phyloP scores from a whole-genome alignment of 2,797 vertebrate species.

The Psittacula echo region DNA sequence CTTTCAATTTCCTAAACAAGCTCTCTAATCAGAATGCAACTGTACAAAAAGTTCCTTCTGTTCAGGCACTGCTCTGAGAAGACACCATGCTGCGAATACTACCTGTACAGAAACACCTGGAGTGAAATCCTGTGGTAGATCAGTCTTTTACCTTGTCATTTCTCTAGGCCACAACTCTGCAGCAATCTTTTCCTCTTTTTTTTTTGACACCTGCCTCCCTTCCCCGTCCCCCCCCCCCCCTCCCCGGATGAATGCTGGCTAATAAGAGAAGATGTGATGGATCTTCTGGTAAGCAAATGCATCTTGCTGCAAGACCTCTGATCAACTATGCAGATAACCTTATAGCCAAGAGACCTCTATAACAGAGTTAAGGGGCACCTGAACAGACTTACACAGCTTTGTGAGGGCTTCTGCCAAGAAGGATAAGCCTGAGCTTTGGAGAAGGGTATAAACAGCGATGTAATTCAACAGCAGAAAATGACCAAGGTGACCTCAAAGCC shows the following conservation, averaged over 20 bases:
- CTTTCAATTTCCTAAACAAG: neutral
- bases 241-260: neutral
- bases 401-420: neutral
- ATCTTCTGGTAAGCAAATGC: neutral
- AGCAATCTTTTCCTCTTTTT: neutral
- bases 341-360: neutral
- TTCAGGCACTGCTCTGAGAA: neutral
- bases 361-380: neutral
- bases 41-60: neutral
- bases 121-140: neutral
- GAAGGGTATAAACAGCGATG: neutral
- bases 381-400: neutral
- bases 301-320: neutral
- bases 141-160: neutral
- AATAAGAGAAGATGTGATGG: neutral
- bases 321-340: neutral
- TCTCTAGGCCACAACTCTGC: neutral
- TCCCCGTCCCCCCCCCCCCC: neutral
- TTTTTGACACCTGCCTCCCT: fast-evolving
- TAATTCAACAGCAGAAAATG: neutral
- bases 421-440: neutral
- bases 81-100: neutral
- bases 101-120: neutral
- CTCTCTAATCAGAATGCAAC: neutral
- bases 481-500: neutral